Percentiles rank a stretch among this genome's conserved stretches.
Conservation (phyloP, 2,888 invertebrate genomes). For the Amphipoea lucens region DNA sequence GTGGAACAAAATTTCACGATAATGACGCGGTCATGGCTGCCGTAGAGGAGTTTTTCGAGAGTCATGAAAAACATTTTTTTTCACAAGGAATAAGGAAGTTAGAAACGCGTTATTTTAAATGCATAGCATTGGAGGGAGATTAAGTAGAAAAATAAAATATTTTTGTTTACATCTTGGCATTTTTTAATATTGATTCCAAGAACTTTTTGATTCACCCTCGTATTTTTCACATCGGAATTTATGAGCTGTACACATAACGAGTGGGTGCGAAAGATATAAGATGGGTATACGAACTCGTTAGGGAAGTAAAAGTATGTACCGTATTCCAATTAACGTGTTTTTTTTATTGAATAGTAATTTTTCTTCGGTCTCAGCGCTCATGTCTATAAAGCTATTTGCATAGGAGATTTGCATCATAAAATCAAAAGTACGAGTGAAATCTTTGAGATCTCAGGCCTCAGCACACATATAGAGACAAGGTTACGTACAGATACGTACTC, state of each 20-base stretch:
- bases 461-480: constrained; percentile 13
- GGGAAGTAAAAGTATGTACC: constrained; percentile 10
- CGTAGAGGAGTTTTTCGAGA: too few relatives aligned
- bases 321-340: constrained; percentile 1
- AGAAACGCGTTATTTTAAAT: too few relatives aligned
- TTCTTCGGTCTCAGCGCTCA: not conserved
- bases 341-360: constrained; percentile 7
- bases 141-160: too few relatives aligned
- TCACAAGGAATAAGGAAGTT: too few relatives aligned
- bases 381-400: not conserved
- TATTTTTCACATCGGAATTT: constrained; percentile 63
- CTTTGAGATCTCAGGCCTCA: constrained; percentile 2
- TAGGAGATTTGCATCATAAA: constrained; percentile 34
- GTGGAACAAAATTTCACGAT: too few relatives aligned
- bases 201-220: too few relatives aligned
- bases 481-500: constrained; percentile 14
- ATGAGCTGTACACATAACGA: constrained; percentile 49
- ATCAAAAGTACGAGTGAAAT: constrained; percentile 21
- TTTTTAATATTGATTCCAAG: too few relatives aligned
- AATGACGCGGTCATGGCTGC: too few relatives aligned
- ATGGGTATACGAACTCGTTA: constrained; percentile 32
- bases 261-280: constrained; percentile 56
- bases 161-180: too few relatives aligned
- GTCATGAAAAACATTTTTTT: too few relatives aligned
- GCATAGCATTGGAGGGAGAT: too few relatives aligned